These are phyloP conservation scores for Oryzias celebensis DNA, from an alignment of 2,113 vertebrate species.

Conservation along the genomic window DNA sequence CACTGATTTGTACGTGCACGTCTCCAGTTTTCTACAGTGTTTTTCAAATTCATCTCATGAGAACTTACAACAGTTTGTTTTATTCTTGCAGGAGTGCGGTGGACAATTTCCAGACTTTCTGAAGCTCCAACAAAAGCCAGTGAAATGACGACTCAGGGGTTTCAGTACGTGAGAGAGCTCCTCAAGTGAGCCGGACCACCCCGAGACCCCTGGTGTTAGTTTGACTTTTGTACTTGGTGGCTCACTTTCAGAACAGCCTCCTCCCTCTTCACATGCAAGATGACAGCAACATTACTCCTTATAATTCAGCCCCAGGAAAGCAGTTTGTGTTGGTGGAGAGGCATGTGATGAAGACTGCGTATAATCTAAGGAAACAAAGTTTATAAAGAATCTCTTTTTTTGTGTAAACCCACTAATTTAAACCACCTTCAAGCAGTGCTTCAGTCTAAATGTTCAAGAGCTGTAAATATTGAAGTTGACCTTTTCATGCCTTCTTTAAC, in stretches of 20 bases:
- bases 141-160: conserved; percentile 80
- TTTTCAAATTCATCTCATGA: neutral
- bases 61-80: neutral
- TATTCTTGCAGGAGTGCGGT: conserved; percentile 81
- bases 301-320: no score
- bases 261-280: neutral
- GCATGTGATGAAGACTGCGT: no score
- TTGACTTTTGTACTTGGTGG: conserved; percentile 59
- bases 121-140: conserved; percentile 81
- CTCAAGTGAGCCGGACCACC: conserved; percentile 73
- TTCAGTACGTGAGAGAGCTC: conserved; percentile 84
- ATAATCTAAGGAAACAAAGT: no score
- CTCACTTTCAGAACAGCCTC: conserved; percentile 21
- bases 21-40: neutral
- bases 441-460: no score
- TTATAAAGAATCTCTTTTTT: no score
- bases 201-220: conserved; percentile 17
- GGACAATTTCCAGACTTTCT: conserved; percentile 82
- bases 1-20: no score
- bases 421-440: no score
- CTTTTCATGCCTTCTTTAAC: no score
- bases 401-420: no score
- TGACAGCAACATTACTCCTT: no score
- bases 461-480: no score
- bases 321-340: no score